Evolutionary conservation across 1,140 invertebrate species (phyloP).

Genomic region (Cydia pomonella): DNA sequence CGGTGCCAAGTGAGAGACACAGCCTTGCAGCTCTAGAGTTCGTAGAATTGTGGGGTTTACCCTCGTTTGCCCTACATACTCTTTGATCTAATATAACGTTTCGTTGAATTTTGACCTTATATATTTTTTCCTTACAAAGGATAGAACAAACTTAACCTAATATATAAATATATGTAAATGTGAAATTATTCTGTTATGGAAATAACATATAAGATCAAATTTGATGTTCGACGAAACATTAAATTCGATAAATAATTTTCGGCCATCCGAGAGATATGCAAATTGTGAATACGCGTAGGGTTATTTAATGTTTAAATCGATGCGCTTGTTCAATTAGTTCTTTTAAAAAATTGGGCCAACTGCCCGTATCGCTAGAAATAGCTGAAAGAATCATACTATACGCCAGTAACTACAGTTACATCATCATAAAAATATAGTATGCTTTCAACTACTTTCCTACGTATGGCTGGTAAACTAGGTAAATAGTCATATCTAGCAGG

Average conservation of each 20-base stretch:
- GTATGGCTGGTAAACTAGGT: background rate
- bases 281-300: constrained; percentile 2
- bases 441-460: background rate
- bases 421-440: background rate
- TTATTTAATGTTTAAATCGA: constrained; percentile 31
- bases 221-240: background rate
- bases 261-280: background rate
- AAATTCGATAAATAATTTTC: background rate
- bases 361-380: background rate
- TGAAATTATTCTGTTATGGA: background rate
- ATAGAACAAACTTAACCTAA: background rate
- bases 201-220: background rate
- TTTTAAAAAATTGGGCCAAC: background rate
- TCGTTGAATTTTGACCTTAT: background rate
- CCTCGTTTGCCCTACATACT: background rate
- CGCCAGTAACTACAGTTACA: background rate
- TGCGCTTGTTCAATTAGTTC: constrained; percentile 24
- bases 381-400: background rate
- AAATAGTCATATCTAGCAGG: constrained; percentile 15
- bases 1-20: constrained; percentile 16
- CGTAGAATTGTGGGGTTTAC: constrained; percentile 1
- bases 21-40: constrained; percentile 8
- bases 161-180: background rate
- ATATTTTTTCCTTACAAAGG: background rate
- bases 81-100: background rate